Base-by-base conservation (phyloP, 1,140 invertebrate species). In the Oncopeltus fasciatus region DNA sequence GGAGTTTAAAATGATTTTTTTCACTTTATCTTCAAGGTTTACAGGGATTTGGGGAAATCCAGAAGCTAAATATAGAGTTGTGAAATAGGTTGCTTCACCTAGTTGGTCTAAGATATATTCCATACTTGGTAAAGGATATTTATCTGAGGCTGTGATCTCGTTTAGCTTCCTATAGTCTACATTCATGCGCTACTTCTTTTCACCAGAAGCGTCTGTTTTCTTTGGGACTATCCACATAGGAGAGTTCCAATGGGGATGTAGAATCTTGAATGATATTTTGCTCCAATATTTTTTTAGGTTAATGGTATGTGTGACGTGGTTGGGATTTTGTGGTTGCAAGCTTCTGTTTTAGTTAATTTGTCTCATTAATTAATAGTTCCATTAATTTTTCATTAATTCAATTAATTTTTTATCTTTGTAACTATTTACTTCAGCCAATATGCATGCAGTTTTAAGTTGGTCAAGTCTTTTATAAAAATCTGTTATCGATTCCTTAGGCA, bases 31-130 rank as follows among this genome's bases (percentile, higher is more conserved):
- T 26, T 68, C 62, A 47, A 58, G n/a, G 14, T 57, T 53, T 8
- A 68, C 61, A 14, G 33, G n/a, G 4, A 69, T 63, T 64, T 80
- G 76, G 64, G 70, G 72, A 43, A 61, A 70, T 12, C 68, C 69
- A 0, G n/a, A 12, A 0, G 57, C 58, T 2, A 70, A 33, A 49
- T 70, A 68, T 2, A 70, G 27, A 12, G 61, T 63, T 0, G 64
- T 46, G 28, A 69, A 70, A 53, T 67, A 70, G 27, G 26, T 44
- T 2, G n/a, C n/a, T 49, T 26, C 16, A 12, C 57, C 43, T 29
- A 59, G 16, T 24, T 18, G 1, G 14, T 60, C 62, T 1, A 64
- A 26, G n/a, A 47, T 49, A 11, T 59, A 43, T 12, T 58, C 20
- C 1, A 64, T 64, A 12, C 33, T 49, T 8, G 57, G 62, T 28